Conservation (phyloP, 2,797 vertebrate genomes). For the Neostethus bicornis region DNA sequence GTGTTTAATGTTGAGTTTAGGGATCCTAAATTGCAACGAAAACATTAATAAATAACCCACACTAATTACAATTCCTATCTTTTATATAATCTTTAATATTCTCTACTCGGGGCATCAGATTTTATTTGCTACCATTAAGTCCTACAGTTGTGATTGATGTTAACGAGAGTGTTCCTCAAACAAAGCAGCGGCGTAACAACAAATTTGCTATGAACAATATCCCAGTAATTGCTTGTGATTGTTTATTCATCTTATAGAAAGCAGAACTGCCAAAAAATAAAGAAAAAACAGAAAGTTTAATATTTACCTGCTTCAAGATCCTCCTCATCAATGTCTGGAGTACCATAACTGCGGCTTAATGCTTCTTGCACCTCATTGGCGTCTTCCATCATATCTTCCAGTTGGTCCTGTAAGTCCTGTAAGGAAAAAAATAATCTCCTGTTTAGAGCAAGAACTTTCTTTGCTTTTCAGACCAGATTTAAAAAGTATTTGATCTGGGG, state of each 20-base stretch:
- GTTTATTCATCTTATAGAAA: not conserved
- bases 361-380: conserved; percentile 95
- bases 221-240: not conserved
- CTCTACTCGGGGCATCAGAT: not conserved
- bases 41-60: not conserved
- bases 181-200: not conserved
- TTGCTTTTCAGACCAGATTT: too few relatives aligned
- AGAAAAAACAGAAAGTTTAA: not conserved
- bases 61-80: conserved; percentile 2
- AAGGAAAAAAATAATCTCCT: conserved; percentile 14
- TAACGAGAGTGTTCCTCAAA: not conserved
- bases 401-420: conserved; percentile 96
- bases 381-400: conserved; percentile 99
- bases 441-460: not conserved
- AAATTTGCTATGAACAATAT: not conserved
- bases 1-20: not conserved
- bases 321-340: conserved; percentile 96
- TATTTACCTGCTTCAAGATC: conserved; percentile 94
- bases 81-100: not conserved
- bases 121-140: not conserved
- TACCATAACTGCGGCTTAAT: conserved; percentile 94
- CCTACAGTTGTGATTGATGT: not conserved
- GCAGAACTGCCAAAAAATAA: not conserved
- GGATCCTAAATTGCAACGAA: not conserved
- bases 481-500: too few relatives aligned